phyloP scores from a whole-genome alignment of 1,140 invertebrate genomes.

The Drosophila tropicalis region DNA sequence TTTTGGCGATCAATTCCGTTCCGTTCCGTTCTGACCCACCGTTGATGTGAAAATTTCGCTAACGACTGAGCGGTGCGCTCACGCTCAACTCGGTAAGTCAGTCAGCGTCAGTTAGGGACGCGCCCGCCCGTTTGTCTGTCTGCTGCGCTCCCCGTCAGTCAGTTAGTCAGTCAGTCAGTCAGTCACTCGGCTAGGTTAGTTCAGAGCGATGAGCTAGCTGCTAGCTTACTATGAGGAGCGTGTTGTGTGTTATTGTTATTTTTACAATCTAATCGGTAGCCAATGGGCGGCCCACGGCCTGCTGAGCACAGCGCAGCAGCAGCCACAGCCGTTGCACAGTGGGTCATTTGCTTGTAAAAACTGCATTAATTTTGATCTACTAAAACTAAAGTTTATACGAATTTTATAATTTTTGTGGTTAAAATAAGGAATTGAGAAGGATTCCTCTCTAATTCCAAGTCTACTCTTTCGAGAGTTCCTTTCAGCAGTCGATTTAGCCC shows the following conservation, averaged over 20 bases:
- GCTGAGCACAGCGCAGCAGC: constrained; percentile 27
- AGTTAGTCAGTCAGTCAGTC: constrained; percentile 1
- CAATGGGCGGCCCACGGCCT: constrained; percentile 62
- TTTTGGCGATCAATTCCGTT: constrained; percentile 14
- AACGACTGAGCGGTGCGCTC: constrained; percentile 45
- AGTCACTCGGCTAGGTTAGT: constrained; percentile 3
- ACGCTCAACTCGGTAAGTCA: constrained; percentile 14
- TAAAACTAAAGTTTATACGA: too few species aligned
- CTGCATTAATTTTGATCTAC: too few species aligned
- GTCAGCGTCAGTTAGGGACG: constrained; percentile 18
- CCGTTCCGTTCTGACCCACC: constrained; percentile 30
- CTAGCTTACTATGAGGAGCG: constrained; percentile 11
- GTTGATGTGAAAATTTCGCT: constrained; percentile 71
- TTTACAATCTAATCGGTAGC: constrained; percentile 72
- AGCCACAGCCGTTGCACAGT: too few species aligned
- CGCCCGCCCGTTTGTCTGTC: not conserved
- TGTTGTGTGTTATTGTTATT: constrained; percentile 20
- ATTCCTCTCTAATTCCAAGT: too few species aligned
- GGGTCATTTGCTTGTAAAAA: too few species aligned
- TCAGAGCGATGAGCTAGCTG: constrained; percentile 35
- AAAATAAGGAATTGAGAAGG: too few species aligned
- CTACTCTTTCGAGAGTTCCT: too few species aligned
- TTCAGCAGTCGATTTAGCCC: too few species aligned
- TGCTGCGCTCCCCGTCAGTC: not conserved
- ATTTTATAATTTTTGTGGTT: too few species aligned